Conservation (phyloP, 2,113 vertebrate genomes). For the Ginglymostoma cirratum region DNA sequence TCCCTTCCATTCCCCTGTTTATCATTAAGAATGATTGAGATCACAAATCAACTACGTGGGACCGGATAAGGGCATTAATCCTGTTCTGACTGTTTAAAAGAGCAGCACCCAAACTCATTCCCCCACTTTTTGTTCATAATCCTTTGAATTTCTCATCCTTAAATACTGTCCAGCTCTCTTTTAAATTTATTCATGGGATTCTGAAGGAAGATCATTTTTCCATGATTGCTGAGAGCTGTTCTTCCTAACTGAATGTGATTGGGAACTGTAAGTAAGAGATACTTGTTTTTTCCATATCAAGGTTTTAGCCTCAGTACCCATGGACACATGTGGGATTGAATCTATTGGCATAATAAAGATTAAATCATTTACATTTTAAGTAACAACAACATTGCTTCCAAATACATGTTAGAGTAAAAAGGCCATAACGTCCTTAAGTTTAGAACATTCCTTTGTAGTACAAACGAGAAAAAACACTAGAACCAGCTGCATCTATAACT, state of each 20-base stretch:
- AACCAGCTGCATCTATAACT: background rate
- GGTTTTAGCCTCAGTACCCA: background rate
- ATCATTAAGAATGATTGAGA: background rate
- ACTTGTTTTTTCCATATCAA: background rate
- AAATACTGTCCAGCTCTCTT: background rate
- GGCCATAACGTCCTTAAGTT: background rate
- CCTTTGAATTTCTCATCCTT: background rate
- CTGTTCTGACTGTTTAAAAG: background rate
- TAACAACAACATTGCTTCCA: background rate
- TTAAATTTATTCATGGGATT: background rate
- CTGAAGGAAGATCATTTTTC: background rate
- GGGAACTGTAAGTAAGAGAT: background rate
- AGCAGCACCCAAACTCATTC: background rate
- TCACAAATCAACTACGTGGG: background rate
- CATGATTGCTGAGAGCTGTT: background rate
- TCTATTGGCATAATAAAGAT: background rate
- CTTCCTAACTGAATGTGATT: background rate
- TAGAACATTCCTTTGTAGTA: background rate
- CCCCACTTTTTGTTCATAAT: background rate
- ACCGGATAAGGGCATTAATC: background rate
- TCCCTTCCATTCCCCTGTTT: background rate
- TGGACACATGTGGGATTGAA: background rate
- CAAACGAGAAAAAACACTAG: background rate
- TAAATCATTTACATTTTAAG: background rate
- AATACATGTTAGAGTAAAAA: background rate